Evolutionary conservation across 1,140 invertebrate genomes (phyloP), one percentile per base, ranked within the genome.

Genomic region (Macrostomum lignano): DNA sequence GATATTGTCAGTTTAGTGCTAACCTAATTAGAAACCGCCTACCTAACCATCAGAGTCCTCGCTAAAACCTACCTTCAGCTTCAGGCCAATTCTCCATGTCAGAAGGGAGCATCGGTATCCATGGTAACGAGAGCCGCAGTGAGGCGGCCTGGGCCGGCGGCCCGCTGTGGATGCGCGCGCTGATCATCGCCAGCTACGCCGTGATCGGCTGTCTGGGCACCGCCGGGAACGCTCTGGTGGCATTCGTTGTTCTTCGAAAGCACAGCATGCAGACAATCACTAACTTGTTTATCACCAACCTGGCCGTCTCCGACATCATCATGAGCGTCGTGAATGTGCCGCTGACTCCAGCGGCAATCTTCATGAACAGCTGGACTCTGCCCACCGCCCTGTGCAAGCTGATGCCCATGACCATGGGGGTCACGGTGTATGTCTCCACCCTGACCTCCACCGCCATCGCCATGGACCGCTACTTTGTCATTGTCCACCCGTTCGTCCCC

Each of bases 191-290:
- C n/a, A n/a, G n/a, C n/a, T n/a, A n/a, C n/a, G n/a, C n/a, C n/a
- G n/a, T n/a, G n/a, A n/a, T n/a, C n/a, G n/a, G n/a, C n/a, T n/a
- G n/a, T n/a, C n/a, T n/a, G n/a, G n/a, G n/a, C n/a, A n/a, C n/a
- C n/a, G n/a, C n/a, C n/a, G 86, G 86, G 1, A 94, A 94, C 52
- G 69, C 72, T 1, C 57, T 94, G 3, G 84, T 94, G 1, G 50
- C 54, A 1, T 53, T 73, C 53, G 78, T 86, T 1, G 81, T 94
- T 0, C 65, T 73, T 1, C 64, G 74, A 7, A 91, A 88, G 51
- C 69, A 70, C 28, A 68, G 73, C 23, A 94, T 94, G 84, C 82
- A 86, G 50, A 91, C 82, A 0, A 86, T 93, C 1, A 94, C 86
- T 10, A 94, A 94, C 55, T 69, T 84, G 25, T 94, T 94, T 56